Evolutionary conservation across 1,140 invertebrate genomes (phyloP), one percentile per base, ranked within the genome.

Genomic region (Megathymus violae): DNA sequence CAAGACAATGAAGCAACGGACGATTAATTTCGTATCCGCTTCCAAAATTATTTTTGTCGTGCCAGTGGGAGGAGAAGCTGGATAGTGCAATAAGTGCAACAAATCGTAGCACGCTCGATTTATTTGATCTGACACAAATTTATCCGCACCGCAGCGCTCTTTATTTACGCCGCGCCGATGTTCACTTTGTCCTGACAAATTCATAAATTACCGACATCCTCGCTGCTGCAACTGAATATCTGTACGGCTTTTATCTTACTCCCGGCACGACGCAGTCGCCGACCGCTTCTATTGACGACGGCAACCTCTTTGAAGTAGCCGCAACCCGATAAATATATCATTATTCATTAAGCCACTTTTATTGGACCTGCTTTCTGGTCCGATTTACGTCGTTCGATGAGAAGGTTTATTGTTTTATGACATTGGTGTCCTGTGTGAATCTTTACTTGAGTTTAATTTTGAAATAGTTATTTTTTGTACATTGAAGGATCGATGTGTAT

Each of bases 191-290:
- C 86, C 82, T 88, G 82, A 87, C 88, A 89, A 89, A 91, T 88
- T 89, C 88, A 89, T 91, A 91, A 91, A 91, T 91, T 91, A 91
- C 86, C 85, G 76, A 89, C 88, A 89, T 90, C 88, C 88, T 89
- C 80, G 56, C 74, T 69, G 73, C 76, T 69, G 73, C 76, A 62
- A 64, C 46, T 65, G 54, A 64, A 72, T 69, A 77, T 84, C 80
- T 76, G 76, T 74, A 77, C 69, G 65, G 67, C 77, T 89, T 86
- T 88, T 85, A 86, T 89, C 85, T 88, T 84, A 77, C 72, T 80
- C 76, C 73, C 75, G 71, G 76, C 80, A 4, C 19, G 19, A 5
- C 2, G 19, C 78, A 76, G 76, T 78, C 78, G 79, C 75, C 80
- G 68, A 54, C 73, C 77, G 85, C 60, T 72, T 74, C 82, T 86